Percentiles rank a stretch among this genome's conserved stretches.
These are phyloP conservation scores for Aegotheles bennettii DNA, from an alignment of 2,113 vertebrate species.

Conservation along the genomic window DNA sequence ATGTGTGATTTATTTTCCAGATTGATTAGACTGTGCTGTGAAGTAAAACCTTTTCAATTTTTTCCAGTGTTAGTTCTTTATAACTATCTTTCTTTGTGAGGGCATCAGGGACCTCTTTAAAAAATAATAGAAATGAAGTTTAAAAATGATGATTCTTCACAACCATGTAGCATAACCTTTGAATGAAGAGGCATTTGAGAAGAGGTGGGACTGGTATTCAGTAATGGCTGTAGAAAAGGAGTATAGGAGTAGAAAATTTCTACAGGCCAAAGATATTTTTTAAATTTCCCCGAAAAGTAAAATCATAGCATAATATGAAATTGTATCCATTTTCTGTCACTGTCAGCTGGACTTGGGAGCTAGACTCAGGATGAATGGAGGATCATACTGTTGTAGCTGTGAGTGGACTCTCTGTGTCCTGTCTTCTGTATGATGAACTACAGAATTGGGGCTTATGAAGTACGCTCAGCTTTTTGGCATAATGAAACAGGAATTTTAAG, in stretches of 20 bases:
- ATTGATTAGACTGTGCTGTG: background rate
- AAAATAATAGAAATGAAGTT: background rate
- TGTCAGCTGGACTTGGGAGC: background rate
- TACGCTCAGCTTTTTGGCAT: background rate
- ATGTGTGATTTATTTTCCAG: background rate
- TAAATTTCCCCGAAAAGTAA: background rate
- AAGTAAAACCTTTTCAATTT: background rate
- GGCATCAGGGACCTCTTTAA: background rate
- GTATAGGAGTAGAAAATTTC: background rate
- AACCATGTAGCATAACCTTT: background rate
- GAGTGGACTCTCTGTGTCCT: background rate
- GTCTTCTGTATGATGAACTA: background rate
- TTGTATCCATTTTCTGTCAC: background rate
- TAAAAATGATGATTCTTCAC: background rate
- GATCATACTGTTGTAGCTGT: background rate
- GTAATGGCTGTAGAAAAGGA: background rate
- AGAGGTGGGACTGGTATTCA: background rate
- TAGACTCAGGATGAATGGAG: background rate
- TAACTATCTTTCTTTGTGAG: background rate
- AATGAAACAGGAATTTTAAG: background rate
- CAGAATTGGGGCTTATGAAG: background rate
- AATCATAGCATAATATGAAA: background rate
- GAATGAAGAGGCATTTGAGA: background rate
- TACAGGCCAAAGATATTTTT: background rate
- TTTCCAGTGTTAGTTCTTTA: background rate